A percentile compares a stretch with the other conserved stretches of the same genome.
Conservation (phyloP, 1,140 invertebrate genomes). For the Paraescarpia echinospica region DNA sequence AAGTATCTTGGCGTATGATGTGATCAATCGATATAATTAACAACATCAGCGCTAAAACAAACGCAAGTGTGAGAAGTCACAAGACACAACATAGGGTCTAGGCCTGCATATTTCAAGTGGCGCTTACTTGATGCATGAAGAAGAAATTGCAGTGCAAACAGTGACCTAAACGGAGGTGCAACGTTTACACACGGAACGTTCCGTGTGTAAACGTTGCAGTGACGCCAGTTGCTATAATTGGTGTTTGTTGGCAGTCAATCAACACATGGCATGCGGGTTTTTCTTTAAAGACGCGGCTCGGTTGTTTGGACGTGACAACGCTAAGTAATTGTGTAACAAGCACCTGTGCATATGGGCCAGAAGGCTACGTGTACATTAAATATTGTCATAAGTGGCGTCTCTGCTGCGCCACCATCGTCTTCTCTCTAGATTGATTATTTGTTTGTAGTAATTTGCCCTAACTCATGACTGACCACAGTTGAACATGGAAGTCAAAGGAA, state of each 20-base stretch:
- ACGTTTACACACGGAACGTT: not conserved
- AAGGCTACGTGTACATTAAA: not conserved
- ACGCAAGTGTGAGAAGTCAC: too few species aligned
- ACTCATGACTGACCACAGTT: not conserved
- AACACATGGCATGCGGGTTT: not conserved
- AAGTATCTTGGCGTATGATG: too few species aligned
- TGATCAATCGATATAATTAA: too few species aligned
- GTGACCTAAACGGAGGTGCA: not conserved
- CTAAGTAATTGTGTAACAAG: not conserved
- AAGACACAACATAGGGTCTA: too few species aligned
- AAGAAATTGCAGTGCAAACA: not conserved
- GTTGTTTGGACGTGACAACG: not conserved
- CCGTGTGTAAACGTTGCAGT: too few species aligned
- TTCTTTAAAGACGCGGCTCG: not conserved
- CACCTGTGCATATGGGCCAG: not conserved
- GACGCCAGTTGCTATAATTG: not conserved
- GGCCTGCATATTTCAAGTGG: too few species aligned
- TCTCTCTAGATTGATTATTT: not conserved
- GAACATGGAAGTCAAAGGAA: not conserved
- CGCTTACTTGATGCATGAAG: too few species aligned
- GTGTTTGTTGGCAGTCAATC: not conserved
- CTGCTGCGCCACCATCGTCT: not conserved
- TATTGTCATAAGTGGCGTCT: not conserved
- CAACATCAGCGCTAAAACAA: too few species aligned
- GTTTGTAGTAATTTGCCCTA: not conserved